phyloP scores from a whole-genome alignment of 2,888 invertebrate species.

The Volucella bombylans region DNA sequence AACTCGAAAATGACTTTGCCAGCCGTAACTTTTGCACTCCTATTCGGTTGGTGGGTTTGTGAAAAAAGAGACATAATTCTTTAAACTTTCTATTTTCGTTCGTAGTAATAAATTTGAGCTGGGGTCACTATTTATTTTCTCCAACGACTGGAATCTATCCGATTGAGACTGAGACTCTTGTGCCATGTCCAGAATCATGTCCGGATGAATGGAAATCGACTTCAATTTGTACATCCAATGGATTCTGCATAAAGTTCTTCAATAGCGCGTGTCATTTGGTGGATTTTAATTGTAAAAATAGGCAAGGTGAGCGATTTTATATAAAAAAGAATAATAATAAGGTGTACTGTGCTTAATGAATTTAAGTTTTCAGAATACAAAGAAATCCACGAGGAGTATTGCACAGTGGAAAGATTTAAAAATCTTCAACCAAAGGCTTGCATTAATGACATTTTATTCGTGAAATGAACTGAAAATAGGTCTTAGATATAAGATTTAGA shows the following conservation, averaged over 20 bases:
- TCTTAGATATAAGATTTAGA: not conserved
- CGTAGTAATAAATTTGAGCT: not conserved
- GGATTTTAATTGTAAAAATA: slow-evolving; percentile 44
- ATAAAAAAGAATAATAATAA: not conserved
- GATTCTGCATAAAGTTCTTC: slow-evolving; percentile 58
- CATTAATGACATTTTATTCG: not conserved
- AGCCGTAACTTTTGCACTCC: not conserved
- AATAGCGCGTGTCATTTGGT: slow-evolving; percentile 40
- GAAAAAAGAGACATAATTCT: not conserved
- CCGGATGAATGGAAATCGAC: not conserved
- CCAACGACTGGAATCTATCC: not conserved
- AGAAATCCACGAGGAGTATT: slow-evolving; percentile 33
- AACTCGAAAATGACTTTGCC: slow-evolving; percentile 18
- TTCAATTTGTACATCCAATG: slow-evolving; percentile 56
- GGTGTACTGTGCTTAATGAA: not conserved
- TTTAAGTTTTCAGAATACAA: slow-evolving; percentile 26
- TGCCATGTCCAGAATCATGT: slow-evolving; percentile 40
- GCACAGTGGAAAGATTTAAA: slow-evolving; percentile 15
- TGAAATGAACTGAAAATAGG: not conserved
- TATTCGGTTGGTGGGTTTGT: slow-evolving; percentile 1
- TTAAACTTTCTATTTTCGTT: not conserved
- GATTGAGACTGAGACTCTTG: not conserved
- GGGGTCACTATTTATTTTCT: slow-evolving; percentile 9
- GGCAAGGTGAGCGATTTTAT: slow-evolving; percentile 13
- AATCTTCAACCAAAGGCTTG: slow-evolving; percentile 51